Percentiles rank a stretch among this genome's conserved stretches.
phyloP scores from a whole-genome alignment of 2,888 invertebrate species.

The Schizotus pectinicornis region DNA sequence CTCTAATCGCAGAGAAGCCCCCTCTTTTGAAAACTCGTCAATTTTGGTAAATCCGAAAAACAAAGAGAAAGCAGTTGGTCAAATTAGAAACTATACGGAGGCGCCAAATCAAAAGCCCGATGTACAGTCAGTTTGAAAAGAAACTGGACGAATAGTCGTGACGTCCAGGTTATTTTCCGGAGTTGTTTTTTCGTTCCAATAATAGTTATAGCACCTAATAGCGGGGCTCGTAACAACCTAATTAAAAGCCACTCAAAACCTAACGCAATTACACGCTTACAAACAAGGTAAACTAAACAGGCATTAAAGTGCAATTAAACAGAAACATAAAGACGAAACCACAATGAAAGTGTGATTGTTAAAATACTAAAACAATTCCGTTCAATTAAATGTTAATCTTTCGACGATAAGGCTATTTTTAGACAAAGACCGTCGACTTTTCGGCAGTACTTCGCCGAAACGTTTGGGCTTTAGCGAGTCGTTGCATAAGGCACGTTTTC shows the following conservation, averaged over 20 bases:
- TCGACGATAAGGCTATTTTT: slow-evolving; percentile 4
- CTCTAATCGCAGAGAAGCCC: too few relatives aligned
- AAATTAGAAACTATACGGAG: too few relatives aligned
- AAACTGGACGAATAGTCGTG: too few relatives aligned
- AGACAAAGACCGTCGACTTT: slow-evolving; percentile 4
- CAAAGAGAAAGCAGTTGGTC: too few relatives aligned
- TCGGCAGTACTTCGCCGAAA: neutral
- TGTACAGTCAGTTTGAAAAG: too few relatives aligned
- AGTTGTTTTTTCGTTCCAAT: neutral
- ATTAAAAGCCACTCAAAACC: neutral
- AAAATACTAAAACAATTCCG: slow-evolving; percentile 1
- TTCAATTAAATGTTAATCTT: slow-evolving; percentile 3
- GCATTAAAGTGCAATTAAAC: too few relatives aligned
- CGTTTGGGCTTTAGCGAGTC: neutral
- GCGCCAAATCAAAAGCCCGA: too few relatives aligned
- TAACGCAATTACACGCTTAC: too few relatives aligned
- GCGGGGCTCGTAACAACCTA: neutral
- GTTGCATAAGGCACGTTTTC: slow-evolving; percentile 5
- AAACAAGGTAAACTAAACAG: too few relatives aligned
- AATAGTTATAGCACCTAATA: neutral
- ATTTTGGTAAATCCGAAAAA: too few relatives aligned
- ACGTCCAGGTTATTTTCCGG: neutral
- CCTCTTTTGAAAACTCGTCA: too few relatives aligned
- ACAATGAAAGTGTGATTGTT: neutral
- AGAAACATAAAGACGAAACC: too few relatives aligned